Base-by-base conservation (phyloP, 35 echinoderm and acorn worm species). In the Nesometra sesokonis region DNA sequence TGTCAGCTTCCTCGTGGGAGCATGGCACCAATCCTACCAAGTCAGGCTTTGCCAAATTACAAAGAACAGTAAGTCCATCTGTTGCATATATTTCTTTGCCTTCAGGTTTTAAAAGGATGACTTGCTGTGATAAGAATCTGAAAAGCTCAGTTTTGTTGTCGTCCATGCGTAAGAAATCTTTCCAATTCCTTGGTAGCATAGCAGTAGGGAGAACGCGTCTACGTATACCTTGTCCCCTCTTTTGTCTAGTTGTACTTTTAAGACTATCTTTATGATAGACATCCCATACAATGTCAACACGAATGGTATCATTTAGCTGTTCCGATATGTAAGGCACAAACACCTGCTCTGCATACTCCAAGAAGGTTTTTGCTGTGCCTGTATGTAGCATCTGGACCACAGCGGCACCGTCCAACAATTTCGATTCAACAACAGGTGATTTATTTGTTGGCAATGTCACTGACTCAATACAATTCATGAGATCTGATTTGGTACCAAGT, bases 201-300 rank as follows among this genome's bases (percentile, higher is more conserved):
- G 3, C 47, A 17, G 27, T 40, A 46, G 30, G 13, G 0, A 27
- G 11, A 7, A 89, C 87, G 4, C 80, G 0, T 35, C 87, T 81
- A 13, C 87, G 7, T n/a, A 34, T 78, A 15, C 88, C 81, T 36
- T 90, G 35, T 0, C 92, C 92, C 15, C 92, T 32, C 81, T 90
- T 90, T 79, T 85, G 32, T 84, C 80, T 86, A 8, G 92, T 87
- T 31, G 46, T 30, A 0, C 23, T 15, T 47, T 93, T 93, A 46
- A 90, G 37, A 76, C 87, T 93, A 27, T 80, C 38, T 3, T 27
- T 11, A 32, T 82, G 17, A 30, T 93, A 93, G 46, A 46, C 80
- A 84, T 93, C 85, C 88, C 88, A 93, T 17, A 90, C 88, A 52
- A 93, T 82, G 38, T 93, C 85, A 0, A 90, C 13, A 11, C 92